Conservation (phyloP, 1,140 invertebrate genomes). For the Dinoponera quadriceps region DNA sequence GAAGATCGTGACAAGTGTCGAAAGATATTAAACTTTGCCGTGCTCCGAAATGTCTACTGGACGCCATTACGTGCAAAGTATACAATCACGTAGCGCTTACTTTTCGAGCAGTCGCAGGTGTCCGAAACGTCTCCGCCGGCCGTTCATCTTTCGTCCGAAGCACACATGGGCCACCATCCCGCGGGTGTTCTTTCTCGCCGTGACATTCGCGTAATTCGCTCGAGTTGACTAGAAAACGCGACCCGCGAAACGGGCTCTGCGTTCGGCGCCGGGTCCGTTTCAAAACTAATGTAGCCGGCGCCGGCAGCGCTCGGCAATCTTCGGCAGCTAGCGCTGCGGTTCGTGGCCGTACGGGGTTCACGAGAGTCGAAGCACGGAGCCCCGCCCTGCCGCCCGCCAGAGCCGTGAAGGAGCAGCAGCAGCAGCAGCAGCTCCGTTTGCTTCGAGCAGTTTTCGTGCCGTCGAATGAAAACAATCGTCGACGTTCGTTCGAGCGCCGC, state of each 20-base stretch:
- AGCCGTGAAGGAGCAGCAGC: constrained; percentile 72
- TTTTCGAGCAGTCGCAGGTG: not conserved
- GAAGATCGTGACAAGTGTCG: not conserved
- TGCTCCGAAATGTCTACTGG: not conserved
- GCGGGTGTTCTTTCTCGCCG: not conserved
- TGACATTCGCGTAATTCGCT: not conserved
- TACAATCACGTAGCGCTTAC: not conserved
- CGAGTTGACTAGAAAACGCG: not conserved
- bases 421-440: constrained; percentile 69
- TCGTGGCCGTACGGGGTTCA: constrained; percentile 75
- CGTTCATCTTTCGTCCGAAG: not conserved
- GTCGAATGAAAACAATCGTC: constrained; percentile 70
- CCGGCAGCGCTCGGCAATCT: constrained; percentile 51
- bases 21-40: not conserved
- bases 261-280: not conserved
- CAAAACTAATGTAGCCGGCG: constrained; percentile 34
- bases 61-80: not conserved
- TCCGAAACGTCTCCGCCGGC: not conserved
- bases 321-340: constrained; percentile 62
- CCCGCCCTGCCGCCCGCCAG: constrained; percentile 80
- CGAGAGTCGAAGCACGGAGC: constrained; percentile 78
- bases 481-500: constrained; percentile 53
- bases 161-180: not conserved
- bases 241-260: not conserved
- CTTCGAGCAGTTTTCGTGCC: constrained; percentile 61